These are phyloP conservation scores for Tryphoninae sp. DNA, from an alignment of 2,888 invertebrate genomes.

Conservation along the genomic window DNA sequence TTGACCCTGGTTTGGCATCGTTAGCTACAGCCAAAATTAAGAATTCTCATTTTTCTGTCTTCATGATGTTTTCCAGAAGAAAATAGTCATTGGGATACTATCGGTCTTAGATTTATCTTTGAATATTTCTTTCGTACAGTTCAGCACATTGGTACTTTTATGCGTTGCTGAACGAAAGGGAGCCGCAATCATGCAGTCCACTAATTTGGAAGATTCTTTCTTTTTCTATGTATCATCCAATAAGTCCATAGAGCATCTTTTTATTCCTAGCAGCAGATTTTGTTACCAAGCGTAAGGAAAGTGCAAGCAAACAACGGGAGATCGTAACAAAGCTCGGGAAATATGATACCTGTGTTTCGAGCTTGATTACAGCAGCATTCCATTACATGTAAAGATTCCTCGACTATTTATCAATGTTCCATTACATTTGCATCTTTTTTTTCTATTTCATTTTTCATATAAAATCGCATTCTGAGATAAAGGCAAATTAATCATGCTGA, in stretches of 20 bases:
- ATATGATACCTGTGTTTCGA: background rate
- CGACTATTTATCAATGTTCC: background rate
- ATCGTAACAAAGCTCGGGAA: background rate
- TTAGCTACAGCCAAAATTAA: slow-evolving; percentile 16
- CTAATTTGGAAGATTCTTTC: background rate
- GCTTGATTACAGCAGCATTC: background rate
- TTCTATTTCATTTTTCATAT: too few relatives aligned
- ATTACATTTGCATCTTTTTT: background rate
- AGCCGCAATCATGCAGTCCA: background rate
- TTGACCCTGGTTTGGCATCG: slow-evolving; percentile 41
- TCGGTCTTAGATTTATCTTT: slow-evolving; percentile 3
- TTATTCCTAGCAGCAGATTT: background rate
- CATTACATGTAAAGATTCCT: background rate
- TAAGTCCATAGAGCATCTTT: background rate
- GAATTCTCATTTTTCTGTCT: background rate
- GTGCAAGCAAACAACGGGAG: background rate
- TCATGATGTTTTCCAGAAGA: background rate
- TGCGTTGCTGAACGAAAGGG: background rate
- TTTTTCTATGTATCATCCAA: background rate
- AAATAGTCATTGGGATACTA: background rate
- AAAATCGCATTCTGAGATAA: too few relatives aligned
- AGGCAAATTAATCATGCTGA: too few relatives aligned
- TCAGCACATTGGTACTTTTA: background rate
- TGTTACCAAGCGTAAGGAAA: background rate
- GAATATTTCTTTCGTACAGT: background rate